phyloP scores from a whole-genome alignment of 2,888 invertebrate species.

The Bruchidius siliquastri region DNA sequence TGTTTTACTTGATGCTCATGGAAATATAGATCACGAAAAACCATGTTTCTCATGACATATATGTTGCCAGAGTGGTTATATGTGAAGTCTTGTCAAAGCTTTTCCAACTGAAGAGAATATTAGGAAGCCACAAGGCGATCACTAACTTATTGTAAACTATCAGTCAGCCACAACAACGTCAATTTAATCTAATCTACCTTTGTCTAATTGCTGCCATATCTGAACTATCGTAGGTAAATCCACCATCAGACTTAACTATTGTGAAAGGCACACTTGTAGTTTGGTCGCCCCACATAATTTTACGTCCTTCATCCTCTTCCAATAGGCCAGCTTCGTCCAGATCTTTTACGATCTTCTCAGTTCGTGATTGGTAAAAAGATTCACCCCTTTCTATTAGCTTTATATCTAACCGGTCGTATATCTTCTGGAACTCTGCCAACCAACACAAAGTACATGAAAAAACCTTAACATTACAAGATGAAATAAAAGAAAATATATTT shows the following conservation, averaged over 20 bases:
- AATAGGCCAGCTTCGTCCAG: slow-evolving; percentile 61
- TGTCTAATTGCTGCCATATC: slow-evolving; percentile 91
- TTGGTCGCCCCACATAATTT: slow-evolving; percentile 74
- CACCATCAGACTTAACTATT: slow-evolving; percentile 94
- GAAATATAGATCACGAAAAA: too few species aligned
- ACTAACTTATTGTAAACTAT: too few species aligned
- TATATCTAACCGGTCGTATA: slow-evolving; percentile 82
- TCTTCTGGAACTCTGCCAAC: slow-evolving; percentile 72
- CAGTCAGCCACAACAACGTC: too few species aligned
- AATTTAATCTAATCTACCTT: too few species aligned
- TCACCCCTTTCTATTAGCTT: slow-evolving; percentile 83
- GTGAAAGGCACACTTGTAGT: slow-evolving; percentile 71
- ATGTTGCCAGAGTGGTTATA: too few species aligned
- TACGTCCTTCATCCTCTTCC: slow-evolving; percentile 76
- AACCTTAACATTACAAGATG: too few species aligned
- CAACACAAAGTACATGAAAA: neutral
- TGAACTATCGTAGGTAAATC: slow-evolving; percentile 96
- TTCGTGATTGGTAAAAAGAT: slow-evolving; percentile 92
- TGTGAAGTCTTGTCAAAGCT: too few species aligned
- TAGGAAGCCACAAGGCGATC: too few species aligned
- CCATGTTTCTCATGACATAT: too few species aligned
- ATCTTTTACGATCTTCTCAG: slow-evolving; percentile 67
- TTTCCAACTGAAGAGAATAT: too few species aligned
- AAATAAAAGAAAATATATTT: neutral
- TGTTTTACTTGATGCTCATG: too few species aligned